Base-by-base conservation (phyloP, 2,888 invertebrate genomes). In the Tipula confusa region DNA sequence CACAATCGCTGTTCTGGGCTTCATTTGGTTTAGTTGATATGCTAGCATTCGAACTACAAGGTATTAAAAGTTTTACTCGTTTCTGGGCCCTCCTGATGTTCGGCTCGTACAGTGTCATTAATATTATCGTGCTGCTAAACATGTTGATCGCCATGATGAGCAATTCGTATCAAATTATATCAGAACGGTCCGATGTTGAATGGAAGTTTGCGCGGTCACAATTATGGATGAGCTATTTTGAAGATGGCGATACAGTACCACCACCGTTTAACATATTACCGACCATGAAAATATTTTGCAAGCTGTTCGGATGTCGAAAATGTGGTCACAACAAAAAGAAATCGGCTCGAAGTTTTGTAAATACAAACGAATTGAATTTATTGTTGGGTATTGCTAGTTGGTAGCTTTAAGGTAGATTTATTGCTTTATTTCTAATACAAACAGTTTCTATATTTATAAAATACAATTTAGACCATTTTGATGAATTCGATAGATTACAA, bases 111-210 rank as follows among this genome's bases (percentile, higher is more conserved):
- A 97, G 97, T 84, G 97, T 97, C 85, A 98, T 99, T 89, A 98
- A 98, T 89, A 95, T 99, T 85, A 97, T 99, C 86, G 98, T 99
- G 0, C 92, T 99, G 29, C 93, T 99, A 85, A 99, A 99, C 90
- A 97, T 99, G 95, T 93, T 99, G 64, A 98, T 99, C 88, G 99
- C 99, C 87, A 99, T 99, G 99, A 98, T 99, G 98, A 98, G 97
- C 84, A 98, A 97, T 89, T 98, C 98, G 0, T 99, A 98, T 90
- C 98, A 98, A 90, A 96, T 97, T 85, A 99, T 99, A 87, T 98
- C 97, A 87, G 97, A 98, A 92, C 93, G 97, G 87, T 95, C 98
- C 2, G 98, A 98, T 87, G 94, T 94, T 0, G 98, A 98, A 90
- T 98, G 98, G 98, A 98, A 98, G 90, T 98, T 98, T 87, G 98